Evolutionary conservation across 1,140 invertebrate genomes (phyloP).

Genomic region (Babylonia areolata): DNA sequence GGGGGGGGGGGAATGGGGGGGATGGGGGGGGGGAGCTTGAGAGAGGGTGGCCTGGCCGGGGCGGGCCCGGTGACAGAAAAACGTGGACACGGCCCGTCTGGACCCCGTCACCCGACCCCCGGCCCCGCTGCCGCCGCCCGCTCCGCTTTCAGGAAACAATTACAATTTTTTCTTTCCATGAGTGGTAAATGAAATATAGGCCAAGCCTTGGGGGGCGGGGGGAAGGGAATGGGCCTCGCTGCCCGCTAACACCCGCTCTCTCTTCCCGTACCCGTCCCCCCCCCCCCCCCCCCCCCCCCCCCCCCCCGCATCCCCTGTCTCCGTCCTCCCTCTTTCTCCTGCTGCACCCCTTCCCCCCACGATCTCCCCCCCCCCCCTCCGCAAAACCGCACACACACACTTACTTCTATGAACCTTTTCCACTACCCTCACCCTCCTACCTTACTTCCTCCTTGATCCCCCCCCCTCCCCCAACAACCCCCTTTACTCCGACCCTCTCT

Average conservation of each 20-base stretch:
- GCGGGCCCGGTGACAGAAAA: conserved; percentile 13
- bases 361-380: background rate
- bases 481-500: background rate
- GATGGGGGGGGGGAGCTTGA: background rate
- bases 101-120: conserved; percentile 14
- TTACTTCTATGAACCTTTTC: no score
- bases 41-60: background rate
- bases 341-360: background rate
- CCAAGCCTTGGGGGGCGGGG: background rate
- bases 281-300: background rate
- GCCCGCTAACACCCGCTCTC: background rate
- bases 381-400: no score
- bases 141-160: conserved; percentile 38
- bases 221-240: no score
- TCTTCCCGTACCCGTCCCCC: background rate
- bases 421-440: no score
- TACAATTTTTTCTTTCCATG: conserved; percentile 42
- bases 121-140: background rate
- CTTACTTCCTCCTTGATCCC: no score
- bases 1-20: no score
- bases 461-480: background rate
- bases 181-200: conserved; percentile 42
- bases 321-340: background rate
- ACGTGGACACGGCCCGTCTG: conserved; percentile 25
- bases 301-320: background rate